Conservation (phyloP, 2,113 vertebrate genomes). For the Lates calcarifer region DNA sequence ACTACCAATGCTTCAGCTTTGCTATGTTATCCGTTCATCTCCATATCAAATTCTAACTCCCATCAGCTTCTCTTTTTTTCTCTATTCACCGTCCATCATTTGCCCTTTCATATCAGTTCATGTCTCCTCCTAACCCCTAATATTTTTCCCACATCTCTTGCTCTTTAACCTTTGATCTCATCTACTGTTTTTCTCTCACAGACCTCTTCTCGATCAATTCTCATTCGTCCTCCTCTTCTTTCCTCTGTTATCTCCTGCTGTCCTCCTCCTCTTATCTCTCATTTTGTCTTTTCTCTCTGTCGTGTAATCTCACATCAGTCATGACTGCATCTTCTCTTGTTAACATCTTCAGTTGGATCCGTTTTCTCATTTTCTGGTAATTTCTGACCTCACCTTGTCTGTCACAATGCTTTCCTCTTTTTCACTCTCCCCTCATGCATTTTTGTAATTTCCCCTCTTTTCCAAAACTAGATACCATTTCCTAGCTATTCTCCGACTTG, state of each 20-base stretch:
- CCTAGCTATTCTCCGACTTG: not conserved
- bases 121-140: not conserved
- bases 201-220: not conserved
- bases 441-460: not conserved
- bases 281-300: not conserved
- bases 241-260: not conserved
- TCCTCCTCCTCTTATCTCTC: not conserved
- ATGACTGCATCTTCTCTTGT: not conserved
- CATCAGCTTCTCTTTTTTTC: too few relatives aligned
- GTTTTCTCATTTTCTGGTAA: not conserved
- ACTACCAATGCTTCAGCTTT: not conserved
- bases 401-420: not conserved
- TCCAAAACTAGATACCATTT: not conserved
- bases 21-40: not conserved
- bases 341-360: not conserved
- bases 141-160: not conserved
- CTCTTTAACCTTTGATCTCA: constrained; percentile 33
- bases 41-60: too few relatives aligned
- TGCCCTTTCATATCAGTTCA: not conserved
- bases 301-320: not conserved
- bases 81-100: too few relatives aligned
- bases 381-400: not conserved
- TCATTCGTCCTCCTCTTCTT: not conserved
- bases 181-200: not conserved
- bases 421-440: not conserved